phyloP scores from a whole-genome alignment of 2,888 invertebrate species.

The Stenolophus ochropezus region DNA sequence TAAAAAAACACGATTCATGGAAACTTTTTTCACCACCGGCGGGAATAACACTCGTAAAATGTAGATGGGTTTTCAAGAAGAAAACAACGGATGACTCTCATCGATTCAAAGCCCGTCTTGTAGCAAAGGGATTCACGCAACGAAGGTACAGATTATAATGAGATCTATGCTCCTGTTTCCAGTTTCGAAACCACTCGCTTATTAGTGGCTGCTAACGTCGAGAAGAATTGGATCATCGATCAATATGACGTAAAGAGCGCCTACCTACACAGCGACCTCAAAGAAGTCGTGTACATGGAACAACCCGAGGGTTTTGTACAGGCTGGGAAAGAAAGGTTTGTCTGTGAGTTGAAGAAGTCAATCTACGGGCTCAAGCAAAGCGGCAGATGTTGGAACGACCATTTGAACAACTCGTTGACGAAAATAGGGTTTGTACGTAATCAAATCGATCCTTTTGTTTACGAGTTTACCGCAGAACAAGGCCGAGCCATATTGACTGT shows the following conservation, averaged over 20 bases:
- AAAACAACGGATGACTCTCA: not conserved
- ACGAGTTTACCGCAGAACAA: conserved; percentile 21
- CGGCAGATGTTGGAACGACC: no score
- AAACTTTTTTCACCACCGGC: not conserved
- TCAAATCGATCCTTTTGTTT: no score
- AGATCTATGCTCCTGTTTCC: conserved; percentile 34
- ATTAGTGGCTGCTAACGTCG: conserved; percentile 30
- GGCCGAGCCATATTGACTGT: conserved; percentile 37
- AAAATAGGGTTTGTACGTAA: no score
- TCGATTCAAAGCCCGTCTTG: not conserved
- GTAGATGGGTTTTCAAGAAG: conserved; percentile 7
- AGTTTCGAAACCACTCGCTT: conserved; percentile 33
- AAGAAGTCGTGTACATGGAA: conserved; percentile 37
- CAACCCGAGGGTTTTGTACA: conserved; percentile 14
- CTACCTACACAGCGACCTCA: conserved; percentile 23
- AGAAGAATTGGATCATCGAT: conserved; percentile 40
- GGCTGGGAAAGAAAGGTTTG: conserved; percentile 7
- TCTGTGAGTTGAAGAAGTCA: no score
- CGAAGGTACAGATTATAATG: conserved; percentile 34
- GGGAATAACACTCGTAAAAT: not conserved
- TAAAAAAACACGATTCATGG: not conserved
- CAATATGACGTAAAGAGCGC: no score
- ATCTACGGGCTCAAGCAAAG: no score
- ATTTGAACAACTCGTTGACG: no score
- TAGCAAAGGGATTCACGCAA: not conserved